These are phyloP conservation scores for Phoxinus phoxinus DNA, from an alignment of 2,113 vertebrate genomes.

Conservation along the genomic window DNA sequence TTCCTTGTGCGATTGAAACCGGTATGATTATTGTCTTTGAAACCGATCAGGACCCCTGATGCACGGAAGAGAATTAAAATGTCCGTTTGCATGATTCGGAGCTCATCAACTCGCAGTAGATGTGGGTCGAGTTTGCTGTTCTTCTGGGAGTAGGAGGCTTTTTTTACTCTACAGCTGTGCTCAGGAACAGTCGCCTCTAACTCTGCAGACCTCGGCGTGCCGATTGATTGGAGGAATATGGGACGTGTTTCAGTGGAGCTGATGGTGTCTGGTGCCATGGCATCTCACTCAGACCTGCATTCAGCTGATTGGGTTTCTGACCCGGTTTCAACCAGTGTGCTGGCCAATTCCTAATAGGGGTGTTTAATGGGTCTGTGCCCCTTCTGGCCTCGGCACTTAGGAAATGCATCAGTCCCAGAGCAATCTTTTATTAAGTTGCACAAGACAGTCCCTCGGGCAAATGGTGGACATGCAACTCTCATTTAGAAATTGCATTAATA, in stretches of 20 bases:
- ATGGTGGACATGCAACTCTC: not conserved
- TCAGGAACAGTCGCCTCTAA: slow-evolving; percentile 53
- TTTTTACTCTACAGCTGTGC: slow-evolving; percentile 47
- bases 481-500: slow-evolving; percentile 1
- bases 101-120: not conserved
- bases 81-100: not conserved
- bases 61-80: slow-evolving; percentile 15
- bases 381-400: slow-evolving; percentile 60
- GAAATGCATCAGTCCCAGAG: slow-evolving; percentile 44
- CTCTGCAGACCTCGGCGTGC: slow-evolving; percentile 39
- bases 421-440: slow-evolving; percentile 12
- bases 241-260: slow-evolving; percentile 50
- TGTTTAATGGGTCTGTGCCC: slow-evolving; percentile 46
- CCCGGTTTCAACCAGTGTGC: slow-evolving; percentile 29
- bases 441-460: not conserved
- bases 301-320: slow-evolving; percentile 67
- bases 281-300: slow-evolving; percentile 49
- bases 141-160: not conserved
- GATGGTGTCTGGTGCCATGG: slow-evolving; percentile 49
- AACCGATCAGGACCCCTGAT: not conserved
- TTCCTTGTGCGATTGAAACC: not conserved
- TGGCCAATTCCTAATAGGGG: slow-evolving; percentile 54
- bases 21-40: slow-evolving; percentile 16
- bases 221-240: slow-evolving; percentile 68
- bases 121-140: not conserved